Percentiles rank a stretch among this genome's conserved stretches.
Conservation (phyloP, 92 coral and sea anemone species). For the Palythoa caribaeorum region DNA sequence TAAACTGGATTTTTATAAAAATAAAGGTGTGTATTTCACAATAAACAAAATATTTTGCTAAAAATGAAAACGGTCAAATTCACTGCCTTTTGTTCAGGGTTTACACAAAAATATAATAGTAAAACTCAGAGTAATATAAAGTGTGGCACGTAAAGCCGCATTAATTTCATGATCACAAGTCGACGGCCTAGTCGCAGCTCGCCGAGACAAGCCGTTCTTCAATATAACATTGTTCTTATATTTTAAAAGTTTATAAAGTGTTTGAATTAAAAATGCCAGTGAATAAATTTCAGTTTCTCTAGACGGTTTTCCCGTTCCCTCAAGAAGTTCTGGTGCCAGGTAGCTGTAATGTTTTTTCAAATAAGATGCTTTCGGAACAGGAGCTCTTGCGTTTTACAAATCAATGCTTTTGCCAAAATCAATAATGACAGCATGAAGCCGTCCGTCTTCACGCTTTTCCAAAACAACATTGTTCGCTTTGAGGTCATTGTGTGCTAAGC, state of each 20-base stretch:
- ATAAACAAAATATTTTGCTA: too few relatives aligned
- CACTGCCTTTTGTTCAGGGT: slow-evolving; percentile 6
- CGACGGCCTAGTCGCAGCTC: slow-evolving; percentile 38
- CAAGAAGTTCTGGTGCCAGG: slow-evolving; percentile 46
- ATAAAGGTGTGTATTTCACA: too few relatives aligned
- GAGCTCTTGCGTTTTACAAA: slow-evolving; percentile 23
- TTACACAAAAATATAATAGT: slow-evolving; percentile 15
- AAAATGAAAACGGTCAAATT: background rate
- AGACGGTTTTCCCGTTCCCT: slow-evolving; percentile 50
- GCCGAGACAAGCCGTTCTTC: background rate
- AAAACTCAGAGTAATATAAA: slow-evolving; percentile 14
- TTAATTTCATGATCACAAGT: background rate
- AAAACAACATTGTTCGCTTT: too few relatives aligned
- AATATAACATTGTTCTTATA: slow-evolving; percentile 18
- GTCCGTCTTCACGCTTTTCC: too few relatives aligned
- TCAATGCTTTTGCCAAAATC: slow-evolving; percentile 46
- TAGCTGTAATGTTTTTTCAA: slow-evolving; percentile 18
- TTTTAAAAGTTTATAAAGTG: slow-evolving; percentile 13
- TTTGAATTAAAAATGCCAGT: background rate
- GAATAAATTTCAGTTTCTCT: slow-evolving; percentile 29
- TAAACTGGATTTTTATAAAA: too few relatives aligned
- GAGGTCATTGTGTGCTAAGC: too few relatives aligned
- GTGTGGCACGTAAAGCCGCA: background rate
- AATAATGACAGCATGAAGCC: background rate
- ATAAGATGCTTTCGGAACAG: slow-evolving; percentile 13